These are phyloP conservation scores for Zoanthus sansibaricus DNA, from an alignment of 92 coral and sea anemone genomes.

Conservation along the genomic window DNA sequence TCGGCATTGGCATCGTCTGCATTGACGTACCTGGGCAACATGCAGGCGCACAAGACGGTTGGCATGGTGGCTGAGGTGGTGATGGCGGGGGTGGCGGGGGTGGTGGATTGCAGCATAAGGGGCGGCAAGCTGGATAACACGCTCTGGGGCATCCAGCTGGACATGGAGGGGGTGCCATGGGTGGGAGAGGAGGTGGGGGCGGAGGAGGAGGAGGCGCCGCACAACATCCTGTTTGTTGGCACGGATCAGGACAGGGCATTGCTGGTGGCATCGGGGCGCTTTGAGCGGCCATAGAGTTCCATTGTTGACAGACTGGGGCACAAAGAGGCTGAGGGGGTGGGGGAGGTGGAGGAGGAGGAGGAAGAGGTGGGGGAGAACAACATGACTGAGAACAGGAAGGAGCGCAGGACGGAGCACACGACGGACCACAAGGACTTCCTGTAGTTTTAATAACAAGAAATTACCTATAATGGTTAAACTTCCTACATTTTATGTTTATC, in stretches of 20 bases:
- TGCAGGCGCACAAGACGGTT: slow-evolving; percentile 87
- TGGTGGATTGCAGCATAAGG: slow-evolving; percentile 79
- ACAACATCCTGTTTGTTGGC: slow-evolving; percentile 85
- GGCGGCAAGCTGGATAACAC: slow-evolving; percentile 90
- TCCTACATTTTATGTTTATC: no score
- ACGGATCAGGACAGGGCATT: slow-evolving; percentile 82
- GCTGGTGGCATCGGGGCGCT: slow-evolving; percentile 63
- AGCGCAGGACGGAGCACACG: slow-evolving; percentile 84
- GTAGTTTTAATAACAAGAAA: neutral
- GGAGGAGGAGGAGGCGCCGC: slow-evolving; percentile 64
- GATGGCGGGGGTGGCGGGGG: slow-evolving; percentile 68
- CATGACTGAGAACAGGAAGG: slow-evolving; percentile 77
- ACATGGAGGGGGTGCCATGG: slow-evolving; percentile 84
- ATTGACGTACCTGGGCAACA: slow-evolving; percentile 68
- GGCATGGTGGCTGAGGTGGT: slow-evolving; percentile 78
- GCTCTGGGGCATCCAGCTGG: slow-evolving; percentile 89
- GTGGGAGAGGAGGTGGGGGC: slow-evolving; percentile 39
- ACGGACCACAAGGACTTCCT: slow-evolving; percentile 86
- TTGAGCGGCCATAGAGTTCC: slow-evolving; percentile 59
- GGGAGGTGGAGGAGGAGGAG: slow-evolving; percentile 62
- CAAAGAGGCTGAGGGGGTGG: slow-evolving; percentile 59
- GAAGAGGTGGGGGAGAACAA: slow-evolving; percentile 75
- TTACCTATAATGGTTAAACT: neutral
- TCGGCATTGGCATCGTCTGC: slow-evolving; percentile 43
- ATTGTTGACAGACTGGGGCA: slow-evolving; percentile 64